Base-by-base conservation (phyloP, 1,140 invertebrate species). In the Drosophila novamexicana region DNA sequence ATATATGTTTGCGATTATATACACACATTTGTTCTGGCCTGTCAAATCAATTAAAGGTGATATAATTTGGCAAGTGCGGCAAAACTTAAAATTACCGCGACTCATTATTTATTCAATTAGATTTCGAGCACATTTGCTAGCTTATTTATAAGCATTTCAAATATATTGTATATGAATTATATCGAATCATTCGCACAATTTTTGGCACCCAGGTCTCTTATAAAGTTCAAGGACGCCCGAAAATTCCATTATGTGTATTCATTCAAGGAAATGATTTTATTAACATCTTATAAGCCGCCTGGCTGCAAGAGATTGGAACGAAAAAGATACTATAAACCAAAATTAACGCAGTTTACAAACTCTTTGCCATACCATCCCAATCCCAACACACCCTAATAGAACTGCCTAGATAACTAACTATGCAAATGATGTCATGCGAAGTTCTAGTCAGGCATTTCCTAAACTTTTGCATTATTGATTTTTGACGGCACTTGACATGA, bases 31-130 rank as follows among this genome's bases (percentile, higher is more conserved):
- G 14, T 68, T 59, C n/a, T 56, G 57, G n/a, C 47, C 34, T 47
- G 65, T 71, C 62, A 67, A 65, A 77, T 81, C 79, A 85, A 85
- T 85, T 85, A 85, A 86, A 72, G 78, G 81, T 85, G 81, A 86
- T 71, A 81, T 86, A 52, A 59, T 65, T 66, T 62, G 50, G 49
- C 81, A 81, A 68, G 65, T 85, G 71, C 57, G 57, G 42, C 42
- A 56, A 56, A 58, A n/a, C 53, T 42, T 12, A 58, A 70, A 64
- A 56, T 49, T 42, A 50, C 53, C 14, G 37, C 36, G 16, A 16
- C 42, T 57, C 37, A 58, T 72, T 66, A 66, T 72, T 58, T 52
- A 52, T 66, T 72, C 44, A 72, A 58, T 65, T 72, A 47, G 32
- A 54, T 45, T 34, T 47, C 49, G 64, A 18, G 18, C 47, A 50